Base-by-base conservation (phyloP, 2,797 vertebrate genomes). In the Myiotriccus ornatus region DNA sequence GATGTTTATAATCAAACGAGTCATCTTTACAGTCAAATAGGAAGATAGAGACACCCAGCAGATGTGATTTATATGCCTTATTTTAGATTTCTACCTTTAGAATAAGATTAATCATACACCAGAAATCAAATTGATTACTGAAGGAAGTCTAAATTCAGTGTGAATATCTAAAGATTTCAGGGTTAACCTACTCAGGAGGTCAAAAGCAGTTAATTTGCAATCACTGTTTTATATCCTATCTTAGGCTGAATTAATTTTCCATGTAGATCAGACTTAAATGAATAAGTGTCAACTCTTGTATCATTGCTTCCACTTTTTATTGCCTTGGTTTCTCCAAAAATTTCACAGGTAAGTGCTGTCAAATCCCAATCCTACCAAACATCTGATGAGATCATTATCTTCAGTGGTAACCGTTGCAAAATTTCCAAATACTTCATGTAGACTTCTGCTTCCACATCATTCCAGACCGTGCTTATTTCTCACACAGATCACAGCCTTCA, bases 1-100 rank as follows among this genome's bases (percentile, higher is more conserved):
- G 88, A 94, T 96, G 93, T 94, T 95, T 95, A 90, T 93, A 93
- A 95, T 73, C 91, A 94, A 94, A 87, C 17, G 0, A 96, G 50
- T 86, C 63, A 90, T 96, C 80, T 87, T 93, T 73, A 69, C 47
- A 90, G 74, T 88, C 57, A 94, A 91, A 93, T 86, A 91, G 67
- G 41, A 94, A 88, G 67, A 94, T 12, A 86, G 32, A 87, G 69
- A 68, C 0, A 0, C 69, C 37, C 52, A 70, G 79, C 12, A 2
- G 82, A 89, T 86, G 59, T 76, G 83, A 91, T 91, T 93, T 96
- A 52, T 90, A 79, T 39, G 25, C 8, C 25, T 17, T 81, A 52
- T 84, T 95, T 93, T 79, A 78, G 50, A 76, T 63, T 95, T 90
- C 41, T 82, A 65, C 55, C 35, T 88, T 84, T 82, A 91, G 63